Evolutionary conservation across 2,888 invertebrate genomes (phyloP), one percentile per base, ranked within the genome.

Genomic region (Conus canariensis): DNA sequence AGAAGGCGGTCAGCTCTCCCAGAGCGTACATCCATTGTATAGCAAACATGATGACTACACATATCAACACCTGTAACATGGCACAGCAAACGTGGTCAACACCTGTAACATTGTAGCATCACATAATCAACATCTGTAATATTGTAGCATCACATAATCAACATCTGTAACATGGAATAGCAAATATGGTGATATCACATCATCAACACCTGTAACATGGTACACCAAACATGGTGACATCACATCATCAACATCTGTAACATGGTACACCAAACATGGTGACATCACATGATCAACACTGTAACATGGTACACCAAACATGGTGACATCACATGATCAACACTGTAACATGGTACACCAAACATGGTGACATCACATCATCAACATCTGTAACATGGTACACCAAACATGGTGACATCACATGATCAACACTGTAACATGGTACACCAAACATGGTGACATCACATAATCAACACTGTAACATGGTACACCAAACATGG

Each of bases 231-330:
- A 80, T 99, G 93, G 99, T 80, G 0, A 80, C 19, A 12, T 14
- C 1, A 30, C 30, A 80, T 25, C 0, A 16, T 45, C 30, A 80
- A 80, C 45, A 60, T 25, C 14, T 10, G 12, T n/a, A 58, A 85
- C 99, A 99, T 96, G 99, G 98, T 64, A 99, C 99, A 93, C 99
- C 97, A 95, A 99, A 97, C 98, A 99, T 99, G 90, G 99, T 98
- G 58, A 98, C 95, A 86, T 99, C 95, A 96, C 99, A 99, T 85
- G 1, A 98, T 97, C 22, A 98, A 97, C 77, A 97, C 97, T 80
- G 88, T 45, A 80, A 80, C 22, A 19, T 16, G 7, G 1, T 14
- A 22, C 1, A 45, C 14, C 4, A 45, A 45, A 45, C 45, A 45
- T 45, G 3, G 45, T 45, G 4, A 45, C 45, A 45, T 45, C 3